Percentiles rank a stretch among this genome's conserved stretches.
Conservation (phyloP, 2,113 vertebrate genomes). For the Aplodontia rufa region DNA sequence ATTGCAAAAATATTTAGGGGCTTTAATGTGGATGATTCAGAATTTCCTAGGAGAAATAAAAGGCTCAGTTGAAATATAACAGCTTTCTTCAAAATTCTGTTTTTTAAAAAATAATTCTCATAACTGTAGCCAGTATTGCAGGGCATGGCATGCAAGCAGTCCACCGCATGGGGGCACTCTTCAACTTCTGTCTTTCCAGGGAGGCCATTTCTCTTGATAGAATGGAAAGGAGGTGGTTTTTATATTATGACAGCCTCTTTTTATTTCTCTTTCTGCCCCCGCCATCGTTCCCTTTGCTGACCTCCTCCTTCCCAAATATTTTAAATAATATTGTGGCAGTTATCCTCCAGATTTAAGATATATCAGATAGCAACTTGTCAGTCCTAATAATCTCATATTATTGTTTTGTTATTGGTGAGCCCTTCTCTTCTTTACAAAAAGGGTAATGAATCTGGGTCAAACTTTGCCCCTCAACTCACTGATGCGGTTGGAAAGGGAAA, state of each 20-base stretch:
- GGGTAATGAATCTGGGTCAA: not conserved
- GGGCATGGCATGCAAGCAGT: not conserved
- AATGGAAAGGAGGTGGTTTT: not conserved
- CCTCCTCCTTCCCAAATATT: not conserved
- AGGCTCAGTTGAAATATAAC: conserved; percentile 6
- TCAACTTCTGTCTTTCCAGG: not conserved
- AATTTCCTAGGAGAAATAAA: conserved; percentile 18
- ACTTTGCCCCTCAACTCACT: not conserved
- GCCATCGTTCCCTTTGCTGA: not conserved
- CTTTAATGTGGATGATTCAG: conserved; percentile 1
- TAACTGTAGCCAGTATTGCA: not conserved
- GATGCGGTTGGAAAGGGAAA: not conserved
- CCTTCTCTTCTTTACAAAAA: not conserved
- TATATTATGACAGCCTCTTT: not conserved
- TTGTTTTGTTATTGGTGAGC: not conserved
- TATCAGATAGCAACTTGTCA: not conserved
- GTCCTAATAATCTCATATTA: not conserved
- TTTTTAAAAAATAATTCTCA: not conserved
- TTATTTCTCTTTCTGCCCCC: not conserved
- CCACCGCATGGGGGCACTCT: not conserved
- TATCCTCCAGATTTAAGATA: not conserved
- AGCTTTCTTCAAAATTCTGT: conserved; percentile 9
- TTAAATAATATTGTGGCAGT: not conserved
- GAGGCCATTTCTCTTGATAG: not conserved
- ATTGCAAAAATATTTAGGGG: conserved; percentile 4